phyloP scores from a whole-genome alignment of 2,797 vertebrate species.

The Dryobates pubescens region DNA sequence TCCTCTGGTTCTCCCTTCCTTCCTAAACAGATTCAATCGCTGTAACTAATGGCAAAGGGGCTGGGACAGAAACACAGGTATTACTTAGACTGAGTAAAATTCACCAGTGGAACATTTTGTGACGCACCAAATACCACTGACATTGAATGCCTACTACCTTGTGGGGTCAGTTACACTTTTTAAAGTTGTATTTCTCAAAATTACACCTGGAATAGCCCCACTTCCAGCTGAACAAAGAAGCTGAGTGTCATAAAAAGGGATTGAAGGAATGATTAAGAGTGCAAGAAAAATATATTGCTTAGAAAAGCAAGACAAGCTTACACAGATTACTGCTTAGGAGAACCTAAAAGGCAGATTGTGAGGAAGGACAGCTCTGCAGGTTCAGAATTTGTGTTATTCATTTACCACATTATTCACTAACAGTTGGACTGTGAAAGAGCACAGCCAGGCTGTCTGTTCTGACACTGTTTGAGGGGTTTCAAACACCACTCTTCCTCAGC shows the following conservation, averaged over 20 bases:
- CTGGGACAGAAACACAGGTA: neutral
- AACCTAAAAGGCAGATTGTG: neutral
- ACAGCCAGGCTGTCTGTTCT: neutral
- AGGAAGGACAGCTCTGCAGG: neutral
- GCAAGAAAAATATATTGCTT: neutral
- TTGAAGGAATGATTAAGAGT: neutral
- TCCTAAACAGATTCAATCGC: constrained; percentile 13
- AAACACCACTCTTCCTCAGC: neutral
- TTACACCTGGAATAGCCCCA: neutral
- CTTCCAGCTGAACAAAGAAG: neutral
- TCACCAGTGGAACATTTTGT: neutral
- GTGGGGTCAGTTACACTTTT: neutral
- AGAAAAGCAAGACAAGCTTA: neutral
- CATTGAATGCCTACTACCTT: neutral
- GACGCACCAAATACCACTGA: neutral
- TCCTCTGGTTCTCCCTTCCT: neutral
- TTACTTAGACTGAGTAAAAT: neutral
- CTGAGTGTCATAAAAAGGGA: neutral
- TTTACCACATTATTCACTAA: neutral
- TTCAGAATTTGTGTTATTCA: neutral
- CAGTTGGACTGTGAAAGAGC: neutral
- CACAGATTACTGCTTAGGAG: neutral
- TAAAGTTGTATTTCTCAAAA: neutral
- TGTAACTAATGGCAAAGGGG: neutral
- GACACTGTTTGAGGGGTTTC: neutral